Percentiles rank a stretch among this genome's conserved stretches.
These are phyloP conservation scores for Temnothorax longispinosus DNA, from an alignment of 1,140 invertebrate species.

Conservation along the genomic window DNA sequence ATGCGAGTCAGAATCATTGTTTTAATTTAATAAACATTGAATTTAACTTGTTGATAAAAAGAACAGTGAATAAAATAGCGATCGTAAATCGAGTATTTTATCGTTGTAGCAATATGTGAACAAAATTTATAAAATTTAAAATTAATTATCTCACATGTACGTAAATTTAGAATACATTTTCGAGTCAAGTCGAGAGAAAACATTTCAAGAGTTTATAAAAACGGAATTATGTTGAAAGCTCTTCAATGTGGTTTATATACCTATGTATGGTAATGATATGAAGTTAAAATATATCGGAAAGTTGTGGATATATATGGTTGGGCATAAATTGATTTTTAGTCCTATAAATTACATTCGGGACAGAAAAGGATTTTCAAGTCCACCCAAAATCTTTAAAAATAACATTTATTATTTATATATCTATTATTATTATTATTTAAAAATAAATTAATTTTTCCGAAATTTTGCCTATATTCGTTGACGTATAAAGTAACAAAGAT, in stretches of 20 bases:
- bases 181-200: background rate
- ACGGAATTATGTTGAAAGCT: background rate
- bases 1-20: background rate
- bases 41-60: conserved; percentile 15
- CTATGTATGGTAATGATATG: background rate
- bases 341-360: conserved; percentile 33
- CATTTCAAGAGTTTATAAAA: background rate
- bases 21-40: conserved; percentile 7
- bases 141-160: background rate
- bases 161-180: background rate
- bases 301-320: background rate
- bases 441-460: conserved; percentile 47
- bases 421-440: background rate
- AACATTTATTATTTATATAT: background rate
- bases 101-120: background rate
- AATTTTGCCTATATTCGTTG: background rate
- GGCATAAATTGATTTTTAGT: conserved; percentile 31
- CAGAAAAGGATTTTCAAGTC: background rate
- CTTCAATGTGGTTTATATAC: background rate
- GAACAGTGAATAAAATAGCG: conserved; percentile 2
- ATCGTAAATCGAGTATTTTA: background rate
- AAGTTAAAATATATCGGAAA: background rate
- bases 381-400: conserved; percentile 25
- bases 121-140: background rate
- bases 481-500: background rate